Conservation (phyloP, 2,797 vertebrate genomes). For the Crocidura indochinensis region DNA sequence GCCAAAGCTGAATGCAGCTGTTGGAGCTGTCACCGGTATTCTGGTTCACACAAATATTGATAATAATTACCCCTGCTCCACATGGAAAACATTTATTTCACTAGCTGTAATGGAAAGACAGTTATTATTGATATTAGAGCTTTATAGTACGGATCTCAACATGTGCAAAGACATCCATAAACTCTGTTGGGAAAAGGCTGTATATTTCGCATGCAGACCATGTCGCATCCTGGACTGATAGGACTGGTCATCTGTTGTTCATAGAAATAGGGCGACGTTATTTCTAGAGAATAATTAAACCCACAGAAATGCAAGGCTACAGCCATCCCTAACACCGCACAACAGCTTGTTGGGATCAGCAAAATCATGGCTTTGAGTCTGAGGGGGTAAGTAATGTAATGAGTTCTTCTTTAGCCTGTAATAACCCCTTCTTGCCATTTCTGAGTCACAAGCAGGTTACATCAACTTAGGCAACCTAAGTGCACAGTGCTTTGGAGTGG, state of each 20-base stretch:
- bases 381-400: constrained; percentile 7
- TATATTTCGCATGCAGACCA: constrained; percentile 33
- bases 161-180: constrained; percentile 56
- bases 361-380: constrained; percentile 77
- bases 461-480: background rate
- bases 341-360: constrained; percentile 86
- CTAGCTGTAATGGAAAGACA: constrained; percentile 79
- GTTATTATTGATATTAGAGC: constrained; percentile 75
- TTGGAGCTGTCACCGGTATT: constrained; percentile 84
- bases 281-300: constrained; percentile 88
- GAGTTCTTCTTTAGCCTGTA: constrained; percentile 62
- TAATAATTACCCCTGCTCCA: constrained; percentile 85
- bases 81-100: constrained; percentile 87
- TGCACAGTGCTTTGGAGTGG: constrained; percentile 42
- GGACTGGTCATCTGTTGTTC: constrained; percentile 86
- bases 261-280: constrained; percentile 86
- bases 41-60: constrained; percentile 87
- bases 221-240: constrained; percentile 26
- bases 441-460: constrained; percentile 55
- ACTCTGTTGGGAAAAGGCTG: constrained; percentile 63
- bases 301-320: constrained; percentile 86
- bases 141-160: constrained; percentile 49
- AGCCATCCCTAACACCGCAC: constrained; percentile 79
- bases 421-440: background rate
- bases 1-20: constrained; percentile 88